Percentiles rank a stretch among this genome's conserved stretches.
Evolutionary conservation across 2,113 vertebrate genomes (phyloP).

Genomic region (Cyphomyrus plagiostoma): DNA sequence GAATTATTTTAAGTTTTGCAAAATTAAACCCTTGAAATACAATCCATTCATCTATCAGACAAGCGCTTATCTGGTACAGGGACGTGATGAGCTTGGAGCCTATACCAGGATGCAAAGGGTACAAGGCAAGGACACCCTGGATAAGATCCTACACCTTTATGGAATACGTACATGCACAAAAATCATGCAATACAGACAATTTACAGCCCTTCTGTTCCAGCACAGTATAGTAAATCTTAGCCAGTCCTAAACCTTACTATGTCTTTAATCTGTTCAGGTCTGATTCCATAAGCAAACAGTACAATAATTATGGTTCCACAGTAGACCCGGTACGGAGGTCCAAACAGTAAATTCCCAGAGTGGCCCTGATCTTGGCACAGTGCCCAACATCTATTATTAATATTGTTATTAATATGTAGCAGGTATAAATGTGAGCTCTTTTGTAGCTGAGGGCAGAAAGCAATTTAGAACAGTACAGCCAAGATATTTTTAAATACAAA

Average conservation of each 20-base stretch:
- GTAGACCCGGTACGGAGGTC: neutral
- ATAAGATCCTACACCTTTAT: neutral
- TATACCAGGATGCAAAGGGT: neutral
- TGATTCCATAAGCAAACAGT: neutral
- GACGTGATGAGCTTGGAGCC: neutral
- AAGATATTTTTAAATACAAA: conserved; percentile 16
- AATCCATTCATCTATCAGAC: neutral
- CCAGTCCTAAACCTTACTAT: neutral
- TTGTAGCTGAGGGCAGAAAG: conserved; percentile 15
- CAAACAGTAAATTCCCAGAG: neutral
- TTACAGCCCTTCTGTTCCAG: neutral
- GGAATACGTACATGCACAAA: neutral
- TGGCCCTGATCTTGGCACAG: conserved; percentile 10
- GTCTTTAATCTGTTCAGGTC: neutral
- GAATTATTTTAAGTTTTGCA: conserved; percentile 7
- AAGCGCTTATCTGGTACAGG: neutral
- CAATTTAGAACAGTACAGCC: conserved; percentile 4
- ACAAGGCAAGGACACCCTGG: neutral
- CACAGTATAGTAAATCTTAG: neutral
- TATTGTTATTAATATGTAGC: conserved; percentile 33
- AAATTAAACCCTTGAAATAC: neutral
- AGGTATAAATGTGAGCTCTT: conserved; percentile 28
- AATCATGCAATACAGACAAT: neutral
- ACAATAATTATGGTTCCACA: neutral
- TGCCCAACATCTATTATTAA: conserved; percentile 31